Evolutionary conservation across 2,888 invertebrate genomes (phyloP).

Genomic region (Thyatira batis): DNA sequence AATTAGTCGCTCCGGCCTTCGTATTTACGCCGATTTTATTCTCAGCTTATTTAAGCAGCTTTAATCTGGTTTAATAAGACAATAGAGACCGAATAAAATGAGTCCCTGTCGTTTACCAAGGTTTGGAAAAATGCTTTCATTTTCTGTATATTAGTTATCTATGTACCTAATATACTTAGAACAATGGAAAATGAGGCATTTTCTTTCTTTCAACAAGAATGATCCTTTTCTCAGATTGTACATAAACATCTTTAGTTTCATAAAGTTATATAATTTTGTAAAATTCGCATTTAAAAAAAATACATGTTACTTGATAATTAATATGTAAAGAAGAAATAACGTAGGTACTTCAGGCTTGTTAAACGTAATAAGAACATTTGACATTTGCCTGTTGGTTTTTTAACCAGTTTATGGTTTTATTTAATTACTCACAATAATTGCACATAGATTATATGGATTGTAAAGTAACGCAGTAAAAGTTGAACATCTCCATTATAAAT

Average conservation of each 20-base stretch:
- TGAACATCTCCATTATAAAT: background rate
- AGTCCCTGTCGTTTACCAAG: no score
- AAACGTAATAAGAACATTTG: background rate
- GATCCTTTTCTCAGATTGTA: no score
- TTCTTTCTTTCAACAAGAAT: no score
- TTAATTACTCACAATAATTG: background rate
- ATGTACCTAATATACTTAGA: no score
- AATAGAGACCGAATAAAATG: background rate
- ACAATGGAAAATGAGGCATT: no score
- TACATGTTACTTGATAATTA: no score
- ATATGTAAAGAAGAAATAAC: background rate
- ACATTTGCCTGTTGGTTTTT: background rate
- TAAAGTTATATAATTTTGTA: no score
- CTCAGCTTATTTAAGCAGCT: background rate
- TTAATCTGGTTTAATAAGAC: background rate
- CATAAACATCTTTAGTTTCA: no score
- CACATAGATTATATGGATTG: background rate
- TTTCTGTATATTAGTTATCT: no score
- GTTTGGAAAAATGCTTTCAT: no score
- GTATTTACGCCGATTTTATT: conserved; percentile 20
- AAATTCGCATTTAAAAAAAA: no score
- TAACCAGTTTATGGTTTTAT: background rate
- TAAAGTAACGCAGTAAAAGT: background rate
- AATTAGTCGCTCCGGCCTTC: conserved; percentile 39
- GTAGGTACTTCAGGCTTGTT: background rate